A percentile compares a stretch with the other conserved stretches of the same genome.
Conservation (phyloP, 1,140 invertebrate genomes). For the Pseudoatta argentina region DNA sequence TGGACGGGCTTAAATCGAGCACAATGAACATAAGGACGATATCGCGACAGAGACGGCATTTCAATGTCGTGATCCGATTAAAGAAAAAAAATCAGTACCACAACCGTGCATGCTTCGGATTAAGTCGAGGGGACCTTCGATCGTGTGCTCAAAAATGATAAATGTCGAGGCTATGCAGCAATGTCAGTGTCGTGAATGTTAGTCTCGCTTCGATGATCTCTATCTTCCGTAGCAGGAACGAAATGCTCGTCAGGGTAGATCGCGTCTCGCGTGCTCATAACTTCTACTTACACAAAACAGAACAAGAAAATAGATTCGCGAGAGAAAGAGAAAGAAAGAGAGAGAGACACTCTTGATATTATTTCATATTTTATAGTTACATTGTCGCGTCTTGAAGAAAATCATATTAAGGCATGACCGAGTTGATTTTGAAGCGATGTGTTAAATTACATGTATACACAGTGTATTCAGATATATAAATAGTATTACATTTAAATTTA, state of each 20-base stretch:
- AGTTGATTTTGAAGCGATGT: background rate
- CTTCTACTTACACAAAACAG: conserved; percentile 29
- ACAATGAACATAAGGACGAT: conserved; percentile 55
- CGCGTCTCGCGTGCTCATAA: conserved; percentile 27
- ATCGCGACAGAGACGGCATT: conserved; percentile 55
- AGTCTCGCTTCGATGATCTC: conserved; percentile 21
- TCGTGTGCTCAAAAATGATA: conserved; percentile 54
- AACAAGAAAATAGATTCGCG: conserved; percentile 6
- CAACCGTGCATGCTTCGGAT: conserved; percentile 18
- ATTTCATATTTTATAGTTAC: background rate
- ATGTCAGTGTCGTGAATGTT: conserved; percentile 39
- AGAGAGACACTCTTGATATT: background rate
- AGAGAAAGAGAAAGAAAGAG: background rate
- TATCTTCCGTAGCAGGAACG: conserved; percentile 17
- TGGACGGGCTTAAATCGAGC: conserved; percentile 49
- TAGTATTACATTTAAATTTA: conserved; percentile 2
- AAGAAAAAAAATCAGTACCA: conserved; percentile 45
- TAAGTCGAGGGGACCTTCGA: conserved; percentile 9
- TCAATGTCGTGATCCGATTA: conserved; percentile 69
- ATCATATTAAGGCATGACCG: background rate
- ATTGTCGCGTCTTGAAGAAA: background rate
- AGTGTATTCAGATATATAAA: conserved; percentile 3
- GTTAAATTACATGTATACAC: background rate
- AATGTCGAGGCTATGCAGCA: conserved; percentile 26
- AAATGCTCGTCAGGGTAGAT: conserved; percentile 14